Percentiles rank a stretch among this genome's conserved stretches.
Evolutionary conservation across 2,113 vertebrate genomes (phyloP).

Genomic region (Callaeas wilsoni): DNA sequence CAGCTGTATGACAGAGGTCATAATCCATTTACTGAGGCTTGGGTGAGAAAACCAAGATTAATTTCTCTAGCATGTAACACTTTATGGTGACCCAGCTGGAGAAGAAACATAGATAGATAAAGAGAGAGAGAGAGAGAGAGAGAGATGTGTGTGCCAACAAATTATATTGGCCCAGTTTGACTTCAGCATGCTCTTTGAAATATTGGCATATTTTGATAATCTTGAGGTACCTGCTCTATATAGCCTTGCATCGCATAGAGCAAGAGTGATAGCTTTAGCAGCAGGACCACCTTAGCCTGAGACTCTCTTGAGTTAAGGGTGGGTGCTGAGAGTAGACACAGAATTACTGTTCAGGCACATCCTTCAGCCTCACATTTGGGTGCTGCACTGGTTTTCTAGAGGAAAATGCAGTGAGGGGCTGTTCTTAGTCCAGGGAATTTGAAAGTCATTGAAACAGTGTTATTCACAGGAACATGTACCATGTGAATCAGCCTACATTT

Average conservation of each 20-base stretch:
- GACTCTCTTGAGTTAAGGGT: not conserved
- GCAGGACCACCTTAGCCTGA: not conserved
- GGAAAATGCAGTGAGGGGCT: not conserved
- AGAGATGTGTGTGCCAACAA: not conserved
- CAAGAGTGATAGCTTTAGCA: not conserved
- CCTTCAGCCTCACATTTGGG: not conserved
- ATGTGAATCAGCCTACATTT: not conserved
- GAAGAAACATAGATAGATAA: not conserved
- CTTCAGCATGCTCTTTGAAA: not conserved
- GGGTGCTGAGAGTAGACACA: not conserved
- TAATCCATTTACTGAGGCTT: not conserved
- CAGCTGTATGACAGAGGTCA: not conserved
- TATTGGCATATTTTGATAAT: not conserved
- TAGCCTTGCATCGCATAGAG: not conserved
- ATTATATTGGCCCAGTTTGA: not conserved
- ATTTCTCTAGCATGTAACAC: not conserved
- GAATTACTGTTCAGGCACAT: not conserved
- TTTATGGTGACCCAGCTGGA: not conserved
- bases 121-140: rapidly evolving
- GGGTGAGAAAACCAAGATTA: not conserved
- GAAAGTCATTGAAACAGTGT: not conserved
- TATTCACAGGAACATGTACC: not conserved
- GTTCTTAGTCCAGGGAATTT: not conserved
- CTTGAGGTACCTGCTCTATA: not conserved
- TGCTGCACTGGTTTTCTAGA: not conserved